A percentile compares a stretch with the other conserved stretches of the same genome.
phyloP scores from a whole-genome alignment of 2,113 vertebrate species.

The Aegithalos caudatus region DNA sequence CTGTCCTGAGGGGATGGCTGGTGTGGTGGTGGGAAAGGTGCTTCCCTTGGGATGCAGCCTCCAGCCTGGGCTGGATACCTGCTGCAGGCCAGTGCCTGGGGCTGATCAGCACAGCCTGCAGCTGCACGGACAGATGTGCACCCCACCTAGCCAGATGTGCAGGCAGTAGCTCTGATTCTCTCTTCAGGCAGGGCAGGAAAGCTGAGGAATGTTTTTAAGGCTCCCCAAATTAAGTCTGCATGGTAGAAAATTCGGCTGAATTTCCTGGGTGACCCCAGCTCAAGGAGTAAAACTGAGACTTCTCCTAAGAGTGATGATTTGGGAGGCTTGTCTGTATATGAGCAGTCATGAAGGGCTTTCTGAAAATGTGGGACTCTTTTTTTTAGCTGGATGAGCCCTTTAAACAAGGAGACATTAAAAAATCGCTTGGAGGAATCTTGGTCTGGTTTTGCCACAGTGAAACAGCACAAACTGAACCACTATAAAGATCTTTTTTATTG shows the following conservation, averaged over 20 bases:
- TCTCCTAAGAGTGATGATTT: not conserved
- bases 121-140: not conserved
- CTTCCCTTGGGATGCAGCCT: not conserved
- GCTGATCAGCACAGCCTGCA: not conserved
- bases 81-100: not conserved
- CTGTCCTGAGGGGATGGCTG: not conserved
- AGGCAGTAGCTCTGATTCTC: not conserved
- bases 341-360: not conserved
- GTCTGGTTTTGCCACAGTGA: not conserved
- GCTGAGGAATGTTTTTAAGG: not conserved
- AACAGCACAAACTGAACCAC: not conserved
- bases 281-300: not conserved
- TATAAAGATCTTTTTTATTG: slow-evolving; percentile 18
- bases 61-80: not conserved
- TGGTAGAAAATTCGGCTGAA: not conserved
- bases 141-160: not conserved
- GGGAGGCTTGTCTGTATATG: too few species aligned
- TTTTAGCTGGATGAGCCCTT: not conserved
- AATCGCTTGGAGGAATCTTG: not conserved
- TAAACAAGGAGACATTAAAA: not conserved
- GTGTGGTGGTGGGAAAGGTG: not conserved
- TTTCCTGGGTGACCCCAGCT: not conserved
- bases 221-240: not conserved
- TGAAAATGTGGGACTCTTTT: not conserved
- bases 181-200: not conserved